Evolutionary conservation across 2,888 invertebrate species (phyloP).

Genomic region (Keiferia lycopersicella): DNA sequence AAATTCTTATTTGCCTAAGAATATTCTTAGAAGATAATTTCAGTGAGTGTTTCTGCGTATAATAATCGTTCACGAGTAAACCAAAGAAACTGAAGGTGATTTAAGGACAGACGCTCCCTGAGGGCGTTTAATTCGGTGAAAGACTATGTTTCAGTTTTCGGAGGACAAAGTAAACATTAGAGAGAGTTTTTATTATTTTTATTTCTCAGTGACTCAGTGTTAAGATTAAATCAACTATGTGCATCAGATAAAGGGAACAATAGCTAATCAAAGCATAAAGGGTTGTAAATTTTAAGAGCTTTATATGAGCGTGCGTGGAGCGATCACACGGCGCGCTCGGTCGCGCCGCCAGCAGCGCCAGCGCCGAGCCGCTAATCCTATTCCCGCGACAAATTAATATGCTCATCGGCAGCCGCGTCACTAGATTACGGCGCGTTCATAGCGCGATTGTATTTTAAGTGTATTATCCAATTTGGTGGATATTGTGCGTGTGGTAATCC

Average conservation of each 20-base stretch:
- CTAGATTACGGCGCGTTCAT: conserved; percentile 78
- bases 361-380: conserved; percentile 64
- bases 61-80: neutral
- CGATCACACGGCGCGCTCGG: conserved; percentile 51
- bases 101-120: neutral
- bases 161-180: neutral
- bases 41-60: neutral
- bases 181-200: too few species aligned
- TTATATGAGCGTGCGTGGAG: conserved; percentile 50
- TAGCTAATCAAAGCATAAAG: conserved; percentile 39
- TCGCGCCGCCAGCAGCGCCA: conserved; percentile 20
- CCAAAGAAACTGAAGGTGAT: neutral
- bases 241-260: conserved; percentile 8
- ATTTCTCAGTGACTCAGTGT: too few species aligned
- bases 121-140: neutral
- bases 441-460: conserved; percentile 84
- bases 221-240: neutral
- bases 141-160: neutral
- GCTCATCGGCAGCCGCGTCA: conserved; percentile 79
- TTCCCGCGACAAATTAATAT: conserved; percentile 79
- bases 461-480: conserved; percentile 84
- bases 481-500: conserved; percentile 81
- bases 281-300: conserved; percentile 52
- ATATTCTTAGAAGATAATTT: neutral
- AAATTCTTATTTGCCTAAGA: neutral